Base-by-base conservation (phyloP, 2,113 vertebrate species). In the Columba livia region DNA sequence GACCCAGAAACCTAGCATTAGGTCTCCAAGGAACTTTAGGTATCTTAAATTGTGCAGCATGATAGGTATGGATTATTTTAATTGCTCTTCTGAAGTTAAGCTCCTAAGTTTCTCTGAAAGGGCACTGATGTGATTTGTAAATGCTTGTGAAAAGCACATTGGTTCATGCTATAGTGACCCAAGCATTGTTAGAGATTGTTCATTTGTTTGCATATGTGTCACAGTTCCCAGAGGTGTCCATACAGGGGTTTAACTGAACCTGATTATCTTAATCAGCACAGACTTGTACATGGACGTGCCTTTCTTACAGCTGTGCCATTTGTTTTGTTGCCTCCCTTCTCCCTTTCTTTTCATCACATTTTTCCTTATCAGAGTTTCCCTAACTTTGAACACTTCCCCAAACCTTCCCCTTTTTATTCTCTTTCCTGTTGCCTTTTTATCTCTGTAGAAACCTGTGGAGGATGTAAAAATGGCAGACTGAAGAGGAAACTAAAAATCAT, bases 41-140 rank as follows among this genome's bases (percentile, higher is more conserved):
- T 93, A 82, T 91, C 95, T 93, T 87, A 79, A 94, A 28, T 61
- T 77, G 31, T 79, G 85, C 75, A 91, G 88, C 50, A 73, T 0
- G 16, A 85, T 91, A 93, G 85, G 56, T 95, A 93, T 66, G 71
- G 90, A 88, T 91, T 93, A 93, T 90, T 95, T 93, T 91, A 94
- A 95, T 91, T 95, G 74, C 36, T 79, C 3, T 54, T 82, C 89
- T 91, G 79, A 75, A 94, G 90, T 93, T 94, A 96, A 94, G 61
- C 66, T 83, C 34, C 57, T 65, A 44, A 53, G 0, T 94, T 97
- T 74, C 82, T 83, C 57, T 66, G 71, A 90, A 91, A 95, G 36
- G 58, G 9, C 44, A 32, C n/a, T 61, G 74, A 57, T 54, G 79
- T 79, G 58, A 79, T 89, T 93, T 91, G 81, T 79, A 31, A 5